phyloP scores from a whole-genome alignment of 1,140 invertebrate species.

The Bombus sibiricus region DNA sequence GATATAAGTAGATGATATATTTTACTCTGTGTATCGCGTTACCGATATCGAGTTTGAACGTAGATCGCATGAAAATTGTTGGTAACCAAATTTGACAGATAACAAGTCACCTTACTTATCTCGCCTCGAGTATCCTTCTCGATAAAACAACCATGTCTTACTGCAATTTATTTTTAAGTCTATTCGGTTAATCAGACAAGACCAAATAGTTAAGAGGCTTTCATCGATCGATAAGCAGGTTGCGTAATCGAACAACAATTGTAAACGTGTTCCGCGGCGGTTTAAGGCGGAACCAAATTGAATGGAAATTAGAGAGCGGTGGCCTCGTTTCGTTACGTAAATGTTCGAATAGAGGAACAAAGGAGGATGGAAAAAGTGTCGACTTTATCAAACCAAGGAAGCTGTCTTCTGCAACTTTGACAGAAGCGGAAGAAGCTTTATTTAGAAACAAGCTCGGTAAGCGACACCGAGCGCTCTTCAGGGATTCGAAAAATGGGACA shows the following conservation, averaged over 20 bases:
- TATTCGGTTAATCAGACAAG: neutral
- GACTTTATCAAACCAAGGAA: neutral
- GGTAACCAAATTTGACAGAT: neutral
- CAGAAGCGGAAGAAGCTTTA: slow-evolving; percentile 21
- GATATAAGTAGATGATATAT: too few relatives aligned
- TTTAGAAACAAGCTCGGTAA: slow-evolving; percentile 37
- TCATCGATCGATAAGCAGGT: neutral
- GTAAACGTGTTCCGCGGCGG: neutral
- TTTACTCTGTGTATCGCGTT: too few relatives aligned
- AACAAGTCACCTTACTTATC: neutral
- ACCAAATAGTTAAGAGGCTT: neutral
- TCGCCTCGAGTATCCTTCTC: neutral
- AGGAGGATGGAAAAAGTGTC: neutral
- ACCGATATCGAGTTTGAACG: too few relatives aligned
- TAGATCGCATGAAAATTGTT: neutral
- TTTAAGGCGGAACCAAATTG: neutral
- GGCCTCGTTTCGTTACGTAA: slow-evolving; percentile 3
- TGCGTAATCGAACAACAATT: neutral
- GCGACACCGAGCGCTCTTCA: slow-evolving; percentile 19
- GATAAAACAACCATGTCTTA: neutral
- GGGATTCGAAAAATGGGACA: slow-evolving; percentile 41
- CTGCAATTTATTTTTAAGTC: neutral
- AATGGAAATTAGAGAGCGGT: slow-evolving; percentile 17
- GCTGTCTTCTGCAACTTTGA: slow-evolving; percentile 21
- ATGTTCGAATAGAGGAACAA: too few relatives aligned